Evolutionary conservation across 2,888 invertebrate genomes (phyloP).

Genomic region (Cryptophagus acutangulus): DNA sequence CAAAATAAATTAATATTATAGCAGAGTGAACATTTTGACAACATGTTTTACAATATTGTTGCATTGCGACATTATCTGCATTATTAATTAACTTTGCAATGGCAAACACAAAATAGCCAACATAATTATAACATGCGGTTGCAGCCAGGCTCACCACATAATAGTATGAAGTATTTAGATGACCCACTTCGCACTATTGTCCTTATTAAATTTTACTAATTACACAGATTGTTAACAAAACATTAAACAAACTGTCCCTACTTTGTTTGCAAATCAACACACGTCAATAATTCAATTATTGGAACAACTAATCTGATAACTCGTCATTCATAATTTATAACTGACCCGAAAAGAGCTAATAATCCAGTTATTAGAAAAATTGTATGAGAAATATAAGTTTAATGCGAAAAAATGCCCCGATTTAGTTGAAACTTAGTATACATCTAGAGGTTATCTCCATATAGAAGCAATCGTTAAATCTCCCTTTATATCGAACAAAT

Average conservation of each 20-base stretch:
- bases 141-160: conserved; percentile 11
- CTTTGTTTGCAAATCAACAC: no score
- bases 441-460: no score
- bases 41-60: conserved; percentile 12
- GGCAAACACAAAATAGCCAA: conserved; percentile 16
- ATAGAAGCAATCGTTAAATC: no score
- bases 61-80: conserved; percentile 16
- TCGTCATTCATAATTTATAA: no score
- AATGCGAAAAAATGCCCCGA: no score
- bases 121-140: conserved; percentile 19
- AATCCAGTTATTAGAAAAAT: no score
- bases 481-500: no score
- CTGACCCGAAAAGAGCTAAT: no score
- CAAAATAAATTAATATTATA: background rate
- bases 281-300: no score
- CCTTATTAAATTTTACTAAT: conserved; percentile 22
- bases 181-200: conserved; percentile 16
- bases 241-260: conserved; percentile 7
- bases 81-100: conserved; percentile 17
- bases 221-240: conserved; percentile 14
- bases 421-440: no score
- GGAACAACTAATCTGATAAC: no score
- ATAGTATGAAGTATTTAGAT: conserved; percentile 18
- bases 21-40: conserved; percentile 3
- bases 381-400: no score